Evolutionary conservation across 2,113 vertebrate genomes (phyloP), one percentile per base, ranked within the genome.

Genomic region (Hiodon tergisus): DNA sequence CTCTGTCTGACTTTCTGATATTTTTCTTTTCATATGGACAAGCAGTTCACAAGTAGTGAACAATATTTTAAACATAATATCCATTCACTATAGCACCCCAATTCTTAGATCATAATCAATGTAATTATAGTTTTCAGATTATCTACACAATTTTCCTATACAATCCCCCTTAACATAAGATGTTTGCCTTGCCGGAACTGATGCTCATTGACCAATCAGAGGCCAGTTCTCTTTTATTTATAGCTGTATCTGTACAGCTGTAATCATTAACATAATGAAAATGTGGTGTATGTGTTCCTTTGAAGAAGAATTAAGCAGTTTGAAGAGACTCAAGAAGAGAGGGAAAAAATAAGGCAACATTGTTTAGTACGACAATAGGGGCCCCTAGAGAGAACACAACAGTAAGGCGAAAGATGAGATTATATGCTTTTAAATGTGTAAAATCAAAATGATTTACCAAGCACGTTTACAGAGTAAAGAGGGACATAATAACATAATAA

Each of bases 381-480:
- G 17, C 46, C 55, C 50, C 58, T 17, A 55, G 16, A 47, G 65
- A 52, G 16, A 9, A 31, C 31, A 31, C 31, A 2, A 31, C 31
- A 31, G 31, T 31, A 31, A 31, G 31, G n/a, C 9, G 8, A n/a
- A 11, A 7, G 9, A 46, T 67, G 52, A 74, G 72, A 52, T 71
- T 75, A 77, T 77, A 46, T 31, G 31, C 31, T 31, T 31, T 31
- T 31, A 31, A 75, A 2, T 76, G 73, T 69, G 61, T 52, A 66
- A n/a, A 51, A 63, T 4, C 61, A 72, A 73, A 51, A 17, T 71
- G 53, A 2, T 13, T 74, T 84, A 83, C 76, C 76, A 68, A 80
- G 72, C 51, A 51, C 52, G 13, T 63, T 6, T 63, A 63, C 0
- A 60, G 59, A 70, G 61, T 58, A 31, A 31, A 31, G 31, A 31